A percentile compares a stretch with the other conserved stretches of the same genome.
Evolutionary conservation across 2,113 vertebrate genomes (phyloP).

Genomic region (Bettongia penicillata): DNA sequence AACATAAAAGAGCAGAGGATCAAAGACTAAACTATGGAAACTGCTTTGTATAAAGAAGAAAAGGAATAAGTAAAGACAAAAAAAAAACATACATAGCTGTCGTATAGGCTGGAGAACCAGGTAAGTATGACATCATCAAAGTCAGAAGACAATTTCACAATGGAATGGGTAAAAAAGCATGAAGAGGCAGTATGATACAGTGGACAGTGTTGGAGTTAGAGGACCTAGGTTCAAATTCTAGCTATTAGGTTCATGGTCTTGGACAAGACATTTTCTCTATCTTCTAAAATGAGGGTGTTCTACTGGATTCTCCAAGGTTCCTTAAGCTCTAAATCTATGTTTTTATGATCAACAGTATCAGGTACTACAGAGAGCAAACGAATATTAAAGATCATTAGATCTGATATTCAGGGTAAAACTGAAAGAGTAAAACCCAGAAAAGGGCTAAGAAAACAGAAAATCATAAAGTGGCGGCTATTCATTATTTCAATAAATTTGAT

Average conservation of each 20-base stretch:
- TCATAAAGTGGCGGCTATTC: neutral
- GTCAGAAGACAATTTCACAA: neutral
- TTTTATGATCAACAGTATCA: neutral
- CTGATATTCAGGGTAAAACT: neutral
- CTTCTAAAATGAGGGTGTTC: neutral
- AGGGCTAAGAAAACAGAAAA: neutral
- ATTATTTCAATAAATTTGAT: neutral
- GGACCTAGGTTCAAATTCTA: neutral
- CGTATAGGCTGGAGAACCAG: neutral
- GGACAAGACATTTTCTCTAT: neutral
- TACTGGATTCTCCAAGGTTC: neutral
- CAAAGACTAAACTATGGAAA: neutral
- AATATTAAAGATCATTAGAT: neutral
- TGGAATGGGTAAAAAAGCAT: neutral
- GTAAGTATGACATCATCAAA: neutral
- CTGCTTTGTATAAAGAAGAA: neutral
- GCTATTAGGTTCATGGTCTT: neutral
- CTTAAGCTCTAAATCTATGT: neutral
- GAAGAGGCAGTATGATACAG: neutral
- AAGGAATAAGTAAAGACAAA: neutral
- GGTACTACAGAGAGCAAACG: neutral
- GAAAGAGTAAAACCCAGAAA: neutral
- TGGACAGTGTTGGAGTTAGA: neutral
- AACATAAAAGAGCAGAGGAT: neutral
- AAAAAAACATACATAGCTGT: neutral